phyloP scores from a whole-genome alignment of 2,888 invertebrate genomes.

The Hydriomena furcata region DNA sequence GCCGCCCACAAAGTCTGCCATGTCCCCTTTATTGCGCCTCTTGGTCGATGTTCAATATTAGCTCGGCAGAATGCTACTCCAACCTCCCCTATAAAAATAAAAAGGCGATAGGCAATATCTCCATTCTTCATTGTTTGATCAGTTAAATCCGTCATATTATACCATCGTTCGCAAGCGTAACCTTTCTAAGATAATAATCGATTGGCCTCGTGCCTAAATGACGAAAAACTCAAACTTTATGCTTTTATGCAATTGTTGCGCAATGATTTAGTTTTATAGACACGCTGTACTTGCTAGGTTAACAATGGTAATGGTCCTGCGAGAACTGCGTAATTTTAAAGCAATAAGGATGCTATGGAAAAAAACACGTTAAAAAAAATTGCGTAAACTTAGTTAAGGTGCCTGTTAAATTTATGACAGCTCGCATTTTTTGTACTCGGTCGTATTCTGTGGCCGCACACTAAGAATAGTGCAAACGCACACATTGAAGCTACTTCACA shows the following conservation, averaged over 20 bases:
- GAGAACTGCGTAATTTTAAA: neutral
- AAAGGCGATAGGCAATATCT: slow-evolving; percentile 32
- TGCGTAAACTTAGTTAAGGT: no score
- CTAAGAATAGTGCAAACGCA: no score
- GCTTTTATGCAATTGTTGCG: slow-evolving; percentile 20
- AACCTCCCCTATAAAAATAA: slow-evolving; percentile 32
- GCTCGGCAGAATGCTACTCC: slow-evolving; percentile 38
- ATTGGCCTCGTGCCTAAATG: slow-evolving; percentile 38
- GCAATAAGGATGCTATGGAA: neutral
- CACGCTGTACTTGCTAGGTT: slow-evolving; percentile 3
- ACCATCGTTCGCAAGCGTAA: slow-evolving; percentile 29
- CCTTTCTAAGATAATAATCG: slow-evolving; percentile 40
- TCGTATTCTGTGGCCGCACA: no score
- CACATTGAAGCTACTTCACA: no score
- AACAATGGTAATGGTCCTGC: neutral
- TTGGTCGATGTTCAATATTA: slow-evolving; percentile 50
- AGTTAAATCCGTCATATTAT: slow-evolving; percentile 26
- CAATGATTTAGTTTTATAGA: slow-evolving; percentile 12
- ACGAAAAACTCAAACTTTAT: slow-evolving; percentile 15
- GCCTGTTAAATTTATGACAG: no score
- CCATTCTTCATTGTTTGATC: slow-evolving; percentile 32
- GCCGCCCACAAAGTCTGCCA: slow-evolving; percentile 37
- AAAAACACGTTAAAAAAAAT: no score
- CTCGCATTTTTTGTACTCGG: no score
- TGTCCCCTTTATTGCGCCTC: slow-evolving; percentile 48